Evolutionary conservation across 2,797 vertebrate genomes (phyloP), one percentile per base, ranked within the genome.

Genomic region (Gymnothorax reevesii): DNA sequence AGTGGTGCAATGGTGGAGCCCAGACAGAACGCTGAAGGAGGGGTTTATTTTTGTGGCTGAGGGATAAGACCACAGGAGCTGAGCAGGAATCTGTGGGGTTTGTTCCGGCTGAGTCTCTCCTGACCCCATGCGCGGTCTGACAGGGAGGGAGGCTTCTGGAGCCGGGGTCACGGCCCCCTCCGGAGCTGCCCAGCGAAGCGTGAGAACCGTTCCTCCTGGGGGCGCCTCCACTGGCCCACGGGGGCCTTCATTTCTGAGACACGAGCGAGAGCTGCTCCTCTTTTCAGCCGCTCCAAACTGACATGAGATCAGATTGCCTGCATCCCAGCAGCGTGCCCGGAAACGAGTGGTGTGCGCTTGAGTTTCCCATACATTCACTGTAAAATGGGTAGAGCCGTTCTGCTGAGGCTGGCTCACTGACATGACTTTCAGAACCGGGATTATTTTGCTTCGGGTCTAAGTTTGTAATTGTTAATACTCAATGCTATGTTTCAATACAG

Each of bases 171-270:
- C 20, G 20, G 77, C 49, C 77, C 52, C 77, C 20, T 55, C 20
- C 52, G 22, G 49, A n/a, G 52, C 4, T 10, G 49, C 20, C 52
- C 77, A 55, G 77, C n/a, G 77, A 80, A 80, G 77, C 77, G 9
- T 80, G 77, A 54, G 49, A 17, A 52, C 54, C 12, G 22, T 55
- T 25, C 77, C 52, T 52, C 73, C 8, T 10, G 77, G 77, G 20
- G 77, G 52, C n/a, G 49, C 77, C 77, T 80, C 17, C 5, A 49
- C 17, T 77, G 73, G 73, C 73, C 13, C 73, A 49, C 13, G 7
- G 77, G 77, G 77, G 77, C 49, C 49, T 80, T 80, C 77, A 10
- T 80, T 80, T 80, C 9, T 3, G 77, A 80, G 77, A n/a, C 49
- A 9, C 25, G 20, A 42, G 33, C 25, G 12, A 42, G 22, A 52